Percentiles rank a stretch among this genome's conserved stretches.
phyloP scores from a whole-genome alignment of 1,140 invertebrate species.

The Drosophila ironensis region DNA sequence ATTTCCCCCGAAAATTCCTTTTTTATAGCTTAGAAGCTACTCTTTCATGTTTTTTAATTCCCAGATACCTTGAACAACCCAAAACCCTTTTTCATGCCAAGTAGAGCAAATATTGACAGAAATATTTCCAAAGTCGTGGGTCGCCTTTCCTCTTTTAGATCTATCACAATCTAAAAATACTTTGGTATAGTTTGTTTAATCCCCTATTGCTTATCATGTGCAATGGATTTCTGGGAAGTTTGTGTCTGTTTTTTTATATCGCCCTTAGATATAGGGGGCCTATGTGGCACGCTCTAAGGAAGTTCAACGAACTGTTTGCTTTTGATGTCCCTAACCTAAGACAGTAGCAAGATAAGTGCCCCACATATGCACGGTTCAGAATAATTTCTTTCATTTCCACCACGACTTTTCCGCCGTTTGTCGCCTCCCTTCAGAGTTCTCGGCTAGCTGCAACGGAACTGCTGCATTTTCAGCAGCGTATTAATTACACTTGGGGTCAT shows the following conservation, averaged over 20 bases:
- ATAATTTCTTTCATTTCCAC: slow-evolving; percentile 32
- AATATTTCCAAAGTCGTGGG: too few species aligned
- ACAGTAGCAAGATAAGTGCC: slow-evolving; percentile 61
- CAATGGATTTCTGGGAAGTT: slow-evolving; percentile 43
- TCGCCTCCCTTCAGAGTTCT: slow-evolving; percentile 1
- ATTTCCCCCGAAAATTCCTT: neutral
- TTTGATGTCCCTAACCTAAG: slow-evolving; percentile 54
- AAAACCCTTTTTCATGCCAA: neutral
- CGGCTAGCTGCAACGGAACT: slow-evolving; percentile 63
- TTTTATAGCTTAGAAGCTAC: too few species aligned
- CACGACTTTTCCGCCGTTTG: slow-evolving; percentile 25
- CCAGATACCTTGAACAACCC: neutral
- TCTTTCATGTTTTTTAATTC: too few species aligned
- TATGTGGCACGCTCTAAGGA: slow-evolving; percentile 63
- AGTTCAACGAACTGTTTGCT: slow-evolving; percentile 74
- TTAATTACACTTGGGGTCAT: slow-evolving; percentile 78
- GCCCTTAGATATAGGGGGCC: slow-evolving; percentile 10
- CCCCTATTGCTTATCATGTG: slow-evolving; percentile 30
- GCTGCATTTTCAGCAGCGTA: slow-evolving; percentile 58
- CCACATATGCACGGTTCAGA: slow-evolving; percentile 52
- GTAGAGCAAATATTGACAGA: slow-evolving; percentile 9
- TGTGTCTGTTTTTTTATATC: slow-evolving; percentile 30
- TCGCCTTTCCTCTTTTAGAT: neutral
- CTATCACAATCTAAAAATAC: slow-evolving; percentile 22
- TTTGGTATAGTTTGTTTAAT: slow-evolving; percentile 35